phyloP scores from a whole-genome alignment of 1,140 invertebrate genomes.

The Limonius californicus region DNA sequence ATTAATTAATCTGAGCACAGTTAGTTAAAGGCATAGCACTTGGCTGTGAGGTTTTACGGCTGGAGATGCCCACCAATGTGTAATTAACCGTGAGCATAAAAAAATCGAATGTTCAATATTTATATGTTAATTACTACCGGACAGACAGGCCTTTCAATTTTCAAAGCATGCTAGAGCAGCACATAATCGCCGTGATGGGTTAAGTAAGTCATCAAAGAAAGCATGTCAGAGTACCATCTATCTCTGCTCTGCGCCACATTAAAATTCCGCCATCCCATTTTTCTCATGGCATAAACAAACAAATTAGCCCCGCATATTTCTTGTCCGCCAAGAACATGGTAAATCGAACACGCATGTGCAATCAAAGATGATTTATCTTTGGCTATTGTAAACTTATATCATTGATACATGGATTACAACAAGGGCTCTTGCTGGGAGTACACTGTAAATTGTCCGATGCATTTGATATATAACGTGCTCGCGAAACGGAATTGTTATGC shows the following conservation, averaged over 20 bases:
- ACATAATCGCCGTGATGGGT: neutral
- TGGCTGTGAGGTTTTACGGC: neutral
- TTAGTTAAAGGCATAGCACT: neutral
- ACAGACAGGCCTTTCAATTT: neutral
- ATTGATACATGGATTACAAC: conserved; percentile 16
- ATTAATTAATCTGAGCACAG: neutral
- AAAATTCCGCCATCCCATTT: conserved; percentile 31
- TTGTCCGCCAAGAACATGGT: conserved; percentile 20
- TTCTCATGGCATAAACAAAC: conserved; percentile 35
- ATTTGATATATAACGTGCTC: neutral
- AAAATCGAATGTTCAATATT: neutral
- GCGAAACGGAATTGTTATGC: neutral
- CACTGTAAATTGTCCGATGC: neutral
- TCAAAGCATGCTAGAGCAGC: neutral
- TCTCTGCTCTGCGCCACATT: conserved; percentile 21
- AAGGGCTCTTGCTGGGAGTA: neutral
- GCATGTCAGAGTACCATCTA: conserved; percentile 32
- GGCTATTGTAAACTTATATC: conserved; percentile 31
- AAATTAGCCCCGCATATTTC: conserved; percentile 33
- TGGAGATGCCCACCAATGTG: too few relatives aligned
- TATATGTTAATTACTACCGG: conserved; percentile 4
- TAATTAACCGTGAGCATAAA: neutral
- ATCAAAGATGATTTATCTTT: conserved; percentile 30
- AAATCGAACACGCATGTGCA: conserved; percentile 24
- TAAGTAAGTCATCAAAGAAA: conserved; percentile 29